Percentiles rank a stretch among this genome's conserved stretches.
phyloP scores from a whole-genome alignment of 2,113 vertebrate genomes.

The Thunnus maccoyii region DNA sequence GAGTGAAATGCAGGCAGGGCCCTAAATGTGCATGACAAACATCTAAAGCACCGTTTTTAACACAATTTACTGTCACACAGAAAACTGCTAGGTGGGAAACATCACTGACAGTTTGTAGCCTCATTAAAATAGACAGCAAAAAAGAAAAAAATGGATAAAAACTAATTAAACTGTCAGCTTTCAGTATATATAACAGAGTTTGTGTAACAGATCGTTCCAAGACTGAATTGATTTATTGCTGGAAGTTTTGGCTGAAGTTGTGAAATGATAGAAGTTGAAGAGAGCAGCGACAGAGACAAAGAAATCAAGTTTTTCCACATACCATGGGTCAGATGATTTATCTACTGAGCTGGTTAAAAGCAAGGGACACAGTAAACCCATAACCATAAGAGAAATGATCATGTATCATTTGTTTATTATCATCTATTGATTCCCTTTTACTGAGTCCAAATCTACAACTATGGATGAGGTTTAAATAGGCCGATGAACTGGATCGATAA shows the following conservation, averaged over 20 bases:
- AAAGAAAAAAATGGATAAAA: not conserved
- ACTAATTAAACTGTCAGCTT: not conserved
- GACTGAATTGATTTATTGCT: not conserved
- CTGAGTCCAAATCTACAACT: too few relatives aligned
- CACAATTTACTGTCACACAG: too few relatives aligned
- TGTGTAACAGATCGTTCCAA: too few relatives aligned
- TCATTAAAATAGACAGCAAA: not conserved
- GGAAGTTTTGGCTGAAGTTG: not conserved
- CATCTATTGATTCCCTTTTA: not conserved
- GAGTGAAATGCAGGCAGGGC: not conserved
- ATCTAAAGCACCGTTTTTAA: not conserved
- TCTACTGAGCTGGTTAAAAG: not conserved
- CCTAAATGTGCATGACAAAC: slow-evolving; percentile 1
- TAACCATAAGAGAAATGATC: too few relatives aligned
- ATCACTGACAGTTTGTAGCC: not conserved
- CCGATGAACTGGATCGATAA: too few relatives aligned
- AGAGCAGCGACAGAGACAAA: not conserved
- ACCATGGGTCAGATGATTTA: slow-evolving; percentile 10
- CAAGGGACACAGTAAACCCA: not conserved
- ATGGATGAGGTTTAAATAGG: too few relatives aligned
- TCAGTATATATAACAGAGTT: too few relatives aligned
- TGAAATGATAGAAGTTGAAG: not conserved
- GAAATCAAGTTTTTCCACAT: slow-evolving; percentile 38
- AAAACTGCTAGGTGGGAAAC: not conserved
- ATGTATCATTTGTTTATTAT: too few relatives aligned